These are phyloP conservation scores for Rachycentron canadum DNA, from an alignment of 2,797 vertebrate genomes.

Conservation along the genomic window DNA sequence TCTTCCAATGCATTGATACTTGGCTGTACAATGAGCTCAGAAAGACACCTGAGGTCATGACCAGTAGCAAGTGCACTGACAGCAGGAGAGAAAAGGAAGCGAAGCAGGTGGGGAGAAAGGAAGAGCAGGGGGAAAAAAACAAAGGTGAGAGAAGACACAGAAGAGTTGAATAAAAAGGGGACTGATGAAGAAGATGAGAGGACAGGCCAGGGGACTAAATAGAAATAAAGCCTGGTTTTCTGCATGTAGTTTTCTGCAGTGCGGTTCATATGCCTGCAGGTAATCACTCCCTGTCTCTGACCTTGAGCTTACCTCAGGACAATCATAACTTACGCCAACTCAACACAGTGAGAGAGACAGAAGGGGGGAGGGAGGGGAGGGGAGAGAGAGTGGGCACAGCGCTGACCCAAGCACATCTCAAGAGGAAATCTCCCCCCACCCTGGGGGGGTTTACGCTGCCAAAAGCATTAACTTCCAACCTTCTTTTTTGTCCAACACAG, in stretches of 20 bases:
- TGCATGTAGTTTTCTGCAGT: conserved; percentile 32
- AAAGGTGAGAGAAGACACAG: conserved; percentile 17
- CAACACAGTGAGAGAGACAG: conserved; percentile 56
- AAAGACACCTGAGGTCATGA: conserved; percentile 43
- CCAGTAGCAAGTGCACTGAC: conserved; percentile 28
- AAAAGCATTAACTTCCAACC: conserved; percentile 78
- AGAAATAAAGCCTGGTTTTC: conserved; percentile 25
- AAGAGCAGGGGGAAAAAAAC: neutral
- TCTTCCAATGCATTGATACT: conserved; percentile 22
- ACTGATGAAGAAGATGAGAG: conserved; percentile 25
- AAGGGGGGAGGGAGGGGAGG: conserved; percentile 22
- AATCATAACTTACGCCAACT: conserved; percentile 63
- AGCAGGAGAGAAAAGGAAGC: conserved; percentile 23
- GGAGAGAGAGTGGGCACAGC: conserved; percentile 51
- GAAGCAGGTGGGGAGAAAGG: conserved; percentile 42
- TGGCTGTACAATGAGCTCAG: conserved; percentile 4
- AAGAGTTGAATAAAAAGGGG: conserved; percentile 27
- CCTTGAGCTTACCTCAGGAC: conserved; percentile 79
- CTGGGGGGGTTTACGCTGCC: conserved; percentile 69
- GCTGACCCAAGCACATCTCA: conserved; percentile 83
- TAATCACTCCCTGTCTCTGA: conserved; percentile 68
- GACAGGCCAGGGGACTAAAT: neutral
- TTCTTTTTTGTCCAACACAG: conserved; percentile 64
- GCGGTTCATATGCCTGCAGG: conserved; percentile 51
- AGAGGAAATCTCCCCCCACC: conserved; percentile 69